Base-by-base conservation (phyloP, 2,797 vertebrate genomes). In the Tragelaphus eurycerus region DNA sequence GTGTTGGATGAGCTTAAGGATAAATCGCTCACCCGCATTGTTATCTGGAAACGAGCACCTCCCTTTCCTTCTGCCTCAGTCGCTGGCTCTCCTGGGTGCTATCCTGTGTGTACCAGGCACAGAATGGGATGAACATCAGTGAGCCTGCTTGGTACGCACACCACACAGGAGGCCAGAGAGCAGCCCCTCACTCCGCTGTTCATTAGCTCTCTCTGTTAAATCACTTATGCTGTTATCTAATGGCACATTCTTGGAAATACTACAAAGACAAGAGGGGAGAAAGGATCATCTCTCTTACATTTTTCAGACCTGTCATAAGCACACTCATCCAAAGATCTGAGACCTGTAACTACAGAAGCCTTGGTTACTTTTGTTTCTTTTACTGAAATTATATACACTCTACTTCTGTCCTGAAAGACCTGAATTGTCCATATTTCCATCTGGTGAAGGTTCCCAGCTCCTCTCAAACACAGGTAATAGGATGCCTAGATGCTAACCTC, bases 171-270 rank as follows among this genome's bases (percentile, higher is more conserved):
- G 55, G 23, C 55, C 82, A 90, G 64, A 88, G 38, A 62, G 92
- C 43, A 92, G 71, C 17, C 52, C 92, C 67, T 50, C 74, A 55
- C 31, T 78, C 67, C 86, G 43, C 46, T 91, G 94, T 38, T 96
- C 86, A 25, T 78, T 43, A 83, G 48, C 2, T 9, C 50, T 91
- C 43, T 67, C 34, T 93, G 94, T 67, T 96, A 95, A 94, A 83
- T 78, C 89, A 90, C 48, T 34, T 85, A 81, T 94, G 84, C 90
- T 67, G 21, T 81, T 59, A 76, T 55, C 74, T 48, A 93, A 87
- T n/a, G 79, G 52, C 87, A 94, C 38, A 59, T 92, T 96, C 91
- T 48, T 94, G 83, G 71, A 97, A 96, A 90, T 57, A 92, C 48
- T 78, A 50, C 74, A 89, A 82, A 95, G 88, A 78, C 21, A 29